phyloP scores from a whole-genome alignment of 2,113 vertebrate genomes.

The Picathartes gymnocephalus region DNA sequence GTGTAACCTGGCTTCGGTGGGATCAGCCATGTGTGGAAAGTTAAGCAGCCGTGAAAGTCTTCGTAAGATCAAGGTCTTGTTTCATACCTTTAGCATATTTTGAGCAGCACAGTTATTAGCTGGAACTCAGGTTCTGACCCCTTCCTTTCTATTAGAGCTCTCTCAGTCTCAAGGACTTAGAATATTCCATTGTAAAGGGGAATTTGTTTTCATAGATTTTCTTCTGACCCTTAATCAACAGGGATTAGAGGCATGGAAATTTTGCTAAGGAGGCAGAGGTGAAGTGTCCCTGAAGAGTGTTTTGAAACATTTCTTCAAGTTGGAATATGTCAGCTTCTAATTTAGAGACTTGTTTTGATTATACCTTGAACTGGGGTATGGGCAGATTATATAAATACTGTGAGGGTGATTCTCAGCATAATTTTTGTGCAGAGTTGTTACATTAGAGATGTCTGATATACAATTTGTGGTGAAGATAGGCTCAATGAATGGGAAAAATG shows the following conservation, averaged over 20 bases:
- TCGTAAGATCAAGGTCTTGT: slow-evolving; percentile 10
- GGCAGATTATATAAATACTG: not conserved
- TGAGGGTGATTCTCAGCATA: not conserved
- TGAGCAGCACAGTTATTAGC: not conserved
- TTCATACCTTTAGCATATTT: slow-evolving; percentile 18
- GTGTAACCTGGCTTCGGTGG: not conserved
- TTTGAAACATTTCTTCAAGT: not conserved
- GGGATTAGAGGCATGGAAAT: slow-evolving; percentile 29
- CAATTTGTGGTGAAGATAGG: not conserved
- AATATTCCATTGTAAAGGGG: slow-evolving; percentile 1
- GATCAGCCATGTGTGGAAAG: not conserved
- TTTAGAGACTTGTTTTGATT: slow-evolving; percentile 14
- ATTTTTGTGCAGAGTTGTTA: not conserved
- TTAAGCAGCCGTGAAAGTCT: not conserved
- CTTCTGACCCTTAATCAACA: not conserved
- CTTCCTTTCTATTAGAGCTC: not conserved
- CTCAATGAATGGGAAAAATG: not conserved
- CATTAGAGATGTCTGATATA: not conserved
- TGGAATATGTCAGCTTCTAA: slow-evolving; percentile 16
- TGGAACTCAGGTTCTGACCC: not conserved
- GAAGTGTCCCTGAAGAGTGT: slow-evolving; percentile 23
- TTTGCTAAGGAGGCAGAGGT: not conserved
- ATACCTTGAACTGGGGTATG: not conserved
- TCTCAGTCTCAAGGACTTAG: not conserved
- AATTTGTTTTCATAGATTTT: slow-evolving; percentile 37